Evolutionary conservation across 2,888 invertebrate species (phyloP), one percentile per base, ranked within the genome.

Genomic region (Pecten maximus): DNA sequence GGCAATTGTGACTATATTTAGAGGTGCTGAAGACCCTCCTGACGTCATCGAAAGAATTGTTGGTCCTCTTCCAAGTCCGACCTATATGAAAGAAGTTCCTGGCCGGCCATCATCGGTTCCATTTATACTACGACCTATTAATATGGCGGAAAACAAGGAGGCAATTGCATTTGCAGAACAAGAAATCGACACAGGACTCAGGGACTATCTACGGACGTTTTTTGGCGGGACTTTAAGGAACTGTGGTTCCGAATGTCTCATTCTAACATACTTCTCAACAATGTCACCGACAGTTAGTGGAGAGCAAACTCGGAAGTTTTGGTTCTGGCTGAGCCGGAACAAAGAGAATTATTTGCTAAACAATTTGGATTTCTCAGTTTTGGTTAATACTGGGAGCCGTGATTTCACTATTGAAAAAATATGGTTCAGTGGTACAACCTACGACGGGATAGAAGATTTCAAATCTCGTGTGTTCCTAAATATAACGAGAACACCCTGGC

Each of bases 11-110:
- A 91, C 93, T 0, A 40, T 95, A 40, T 93, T 92, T 40, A 90
- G 93, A 0, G 92, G 93, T 6, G 92, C 92, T 44, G 40, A 88
- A 35, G 44, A 88, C 3, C 90, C 91, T 0, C 94, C 94, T 0
- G 92, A 90, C 35, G 91, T 94, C 2, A 92, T 93, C 40, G 95
- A 95, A 89, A 94, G 93, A 87, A 89, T 92, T 12, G 93, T 95
- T 16, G 94, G 94, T 1, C 94, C 94, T 10, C 74, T 95, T 35
- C 95, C 95, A 0, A 89, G 90, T 23, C 94, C 95, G 3, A 90
- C 89, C 0, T 92, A 91, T 44, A 92, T 94, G 89, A 44, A 54
- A 23, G 86, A 89, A 4, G 92, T 93, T 88, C 92, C 92, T 0
- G 90, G 93, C 6, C 74, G 91, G 40, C 91, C 89, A 87, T 89